Base-by-base conservation (phyloP, 2,888 invertebrate species). In the Drosophila picticornis region DNA sequence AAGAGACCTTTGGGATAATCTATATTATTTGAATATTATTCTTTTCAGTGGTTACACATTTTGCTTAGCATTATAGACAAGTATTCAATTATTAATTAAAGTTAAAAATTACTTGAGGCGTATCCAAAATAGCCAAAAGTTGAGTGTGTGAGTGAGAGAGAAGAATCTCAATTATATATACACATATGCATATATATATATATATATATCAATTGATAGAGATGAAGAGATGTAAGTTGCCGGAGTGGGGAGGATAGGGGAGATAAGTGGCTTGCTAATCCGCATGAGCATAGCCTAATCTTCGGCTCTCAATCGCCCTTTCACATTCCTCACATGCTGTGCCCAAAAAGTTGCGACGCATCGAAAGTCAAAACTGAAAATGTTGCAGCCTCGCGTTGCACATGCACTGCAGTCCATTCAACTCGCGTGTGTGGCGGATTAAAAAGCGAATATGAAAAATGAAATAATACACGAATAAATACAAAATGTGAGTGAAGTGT, bases 351-450 rank as follows among this genome's bases (percentile, higher is more conserved):
- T 38, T 25, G 36, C 36, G 25, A 36, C 48, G 53, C 53, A 50
- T 36, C 36, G 48, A 60, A 60, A 60, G 60, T 60, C 31, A 22
- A n/a, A 50, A 65, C 5, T 31, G 7, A 29, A 51, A 51, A 51
- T 6, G 19, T 51, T 27, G 29, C 29, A 27, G 51, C 51, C 51
- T 29, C 62, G 27, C 9, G 48, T 48, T 29, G 40, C 53, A 27
- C 53, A 13, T 60, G 67, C 56, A 29, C 53, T 53, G 68, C 13
- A 34, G 68, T 64, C 11, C 70, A 70, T 70, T 75, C 76, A 75
- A 75, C 76, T 53, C 43, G 43, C 29, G 56, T 57, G 34, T 34
- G 10, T 50, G 25, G 25, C 25, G 50, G 25, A 56, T 68, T 51
- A 9, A 66, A 66, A 57, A 40, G 43, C 29, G 65, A 55, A 50